phyloP scores from a whole-genome alignment of 2,888 invertebrate species.

The Incurvaria masculella region DNA sequence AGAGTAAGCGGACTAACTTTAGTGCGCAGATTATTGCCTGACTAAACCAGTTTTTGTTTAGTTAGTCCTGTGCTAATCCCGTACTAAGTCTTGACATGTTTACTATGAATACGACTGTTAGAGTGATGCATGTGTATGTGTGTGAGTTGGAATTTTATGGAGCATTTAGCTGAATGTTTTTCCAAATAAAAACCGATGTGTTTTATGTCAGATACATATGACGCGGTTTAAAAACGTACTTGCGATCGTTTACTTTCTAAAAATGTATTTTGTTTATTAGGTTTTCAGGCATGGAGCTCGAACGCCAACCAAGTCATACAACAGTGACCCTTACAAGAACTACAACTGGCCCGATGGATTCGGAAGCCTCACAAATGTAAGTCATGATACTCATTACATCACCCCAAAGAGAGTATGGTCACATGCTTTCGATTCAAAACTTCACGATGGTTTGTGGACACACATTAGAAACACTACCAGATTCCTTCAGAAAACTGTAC shows the following conservation, averaged over 20 bases:
- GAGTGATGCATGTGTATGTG: background rate
- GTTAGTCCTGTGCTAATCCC: too few species aligned
- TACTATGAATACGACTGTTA: too few species aligned
- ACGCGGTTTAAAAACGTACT: background rate
- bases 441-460: too few species aligned
- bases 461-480: too few species aligned
- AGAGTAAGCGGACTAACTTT: too few species aligned
- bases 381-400: constrained; percentile 18
- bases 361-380: constrained; percentile 77
- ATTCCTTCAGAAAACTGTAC: too few species aligned
- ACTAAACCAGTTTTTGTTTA: too few species aligned
- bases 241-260: background rate
- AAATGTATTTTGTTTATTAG: constrained; percentile 34
- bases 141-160: constrained; percentile 3
- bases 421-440: too few species aligned
- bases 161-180: background rate
- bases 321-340: constrained; percentile 74
- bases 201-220: background rate
- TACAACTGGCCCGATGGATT: constrained; percentile 80
- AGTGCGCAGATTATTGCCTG: too few species aligned
- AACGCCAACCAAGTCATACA: constrained; percentile 71
- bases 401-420: too few species aligned
- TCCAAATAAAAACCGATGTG: background rate
- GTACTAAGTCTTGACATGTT: too few species aligned
- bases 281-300: constrained; percentile 82